Evolutionary conservation across 35 echinoderm and acorn worm genomes (phyloP).

Genomic region (Eucidaris tribuloides): DNA sequence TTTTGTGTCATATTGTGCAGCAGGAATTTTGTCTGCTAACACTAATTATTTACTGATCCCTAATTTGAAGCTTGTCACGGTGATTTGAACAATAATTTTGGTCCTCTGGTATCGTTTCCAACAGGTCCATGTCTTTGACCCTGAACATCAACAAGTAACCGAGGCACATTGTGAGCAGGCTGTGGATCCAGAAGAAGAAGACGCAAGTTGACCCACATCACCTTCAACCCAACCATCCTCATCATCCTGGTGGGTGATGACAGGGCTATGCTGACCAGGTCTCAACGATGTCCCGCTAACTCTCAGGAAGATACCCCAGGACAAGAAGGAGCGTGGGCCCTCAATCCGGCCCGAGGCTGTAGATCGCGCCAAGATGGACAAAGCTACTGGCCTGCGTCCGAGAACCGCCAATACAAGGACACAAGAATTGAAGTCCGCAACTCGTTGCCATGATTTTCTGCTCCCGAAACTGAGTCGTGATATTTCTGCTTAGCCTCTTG

Average conservation of each 20-base stretch:
- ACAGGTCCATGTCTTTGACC: conserved; percentile 99
- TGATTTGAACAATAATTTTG: too few species aligned
- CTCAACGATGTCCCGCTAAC: conserved; percentile 94
- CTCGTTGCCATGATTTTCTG: too few species aligned
- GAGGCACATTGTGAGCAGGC: conserved; percentile 97
- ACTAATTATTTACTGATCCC: too few species aligned
- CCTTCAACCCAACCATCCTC: conserved; percentile 86
- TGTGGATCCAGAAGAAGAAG: conserved; percentile 98
- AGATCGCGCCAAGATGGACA: conserved; percentile 99
- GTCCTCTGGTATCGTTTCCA: too few species aligned
- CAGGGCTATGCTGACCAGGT: conserved; percentile 83
- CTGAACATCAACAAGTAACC: conserved; percentile 95
- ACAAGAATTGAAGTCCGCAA: conserved; percentile 27
- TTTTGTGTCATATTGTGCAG: too few species aligned
- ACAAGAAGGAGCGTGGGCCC: conserved; percentile 73
- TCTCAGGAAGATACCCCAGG: conserved; percentile 91
- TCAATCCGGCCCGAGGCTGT: conserved; percentile 67
- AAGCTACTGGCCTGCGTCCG: conserved; percentile 85
- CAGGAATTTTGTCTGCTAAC: too few species aligned
- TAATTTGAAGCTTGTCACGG: too few species aligned
- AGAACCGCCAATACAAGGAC: conserved; percentile 80
- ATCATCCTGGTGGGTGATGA: conserved; percentile 92
- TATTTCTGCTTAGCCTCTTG: too few species aligned
- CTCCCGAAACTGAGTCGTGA: too few species aligned
- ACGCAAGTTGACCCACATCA: conserved; percentile 87